Evolutionary conservation across 2,797 vertebrate genomes (phyloP), one percentile per base, ranked within the genome.

Genomic region (Ctenopoma multispine): DNA sequence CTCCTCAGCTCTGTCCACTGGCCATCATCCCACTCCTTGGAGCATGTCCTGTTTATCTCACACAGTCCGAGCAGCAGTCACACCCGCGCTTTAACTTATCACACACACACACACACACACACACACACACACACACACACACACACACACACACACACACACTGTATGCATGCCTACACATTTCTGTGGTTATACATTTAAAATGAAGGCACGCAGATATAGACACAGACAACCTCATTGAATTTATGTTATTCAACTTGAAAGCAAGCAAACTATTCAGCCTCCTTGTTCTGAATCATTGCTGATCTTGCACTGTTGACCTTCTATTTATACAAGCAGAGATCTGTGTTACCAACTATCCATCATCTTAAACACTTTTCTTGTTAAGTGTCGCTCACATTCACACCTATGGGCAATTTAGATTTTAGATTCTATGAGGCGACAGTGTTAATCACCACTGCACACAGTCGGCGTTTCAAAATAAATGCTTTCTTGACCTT

Each of bases 1-100:
- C 88, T 87, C 86, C 79, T 92, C 90, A 90, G 90, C 91, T 92
- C 91, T 91, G 90, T 92, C 89, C 83, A 85, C 88, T 92, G 90
- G 90, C 90, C 75, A 43, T 65, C 48, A 61, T 89, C 90, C 89
- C 88, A 83, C 85, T 89, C 76, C 79, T 82, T 38, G 5, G 77
- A 88, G 88, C 84, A 87, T 86, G 91, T 93, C 90, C 90, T 92
- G 91, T 92, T 92, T 90, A 90, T 88, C 87, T 80, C 78, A 38
- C 74, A 51, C 69, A 65, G 69, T 48, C 51, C 49, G 14, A 76
- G 73, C 67, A 38, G 71, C 60, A 53, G 63, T 82, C 74, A 60
- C 78, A 56, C 60, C n/a, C 54, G 14, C 59, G 29, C 44, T 29
- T 57, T 73, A 27, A n/a, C n/a, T n/a, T n/a, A n/a, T n/a, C n/a